Percentiles rank a stretch among this genome's conserved stretches.
Evolutionary conservation across 2,888 invertebrate species (phyloP).

Genomic region (Synergus itoensis): DNA sequence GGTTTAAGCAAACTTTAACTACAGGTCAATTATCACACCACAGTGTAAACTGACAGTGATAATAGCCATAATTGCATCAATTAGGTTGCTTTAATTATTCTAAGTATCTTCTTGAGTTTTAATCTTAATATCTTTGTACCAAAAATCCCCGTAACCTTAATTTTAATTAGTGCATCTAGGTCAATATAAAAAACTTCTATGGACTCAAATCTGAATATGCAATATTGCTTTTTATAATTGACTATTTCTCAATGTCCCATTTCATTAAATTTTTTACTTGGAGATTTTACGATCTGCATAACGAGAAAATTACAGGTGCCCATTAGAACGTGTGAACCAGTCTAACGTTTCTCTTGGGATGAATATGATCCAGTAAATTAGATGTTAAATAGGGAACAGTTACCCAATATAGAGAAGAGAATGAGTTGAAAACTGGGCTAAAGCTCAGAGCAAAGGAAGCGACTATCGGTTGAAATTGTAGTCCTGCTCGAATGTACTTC

Average conservation of each 20-base stretch:
- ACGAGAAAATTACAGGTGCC: not conserved
- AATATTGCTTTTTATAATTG: not conserved
- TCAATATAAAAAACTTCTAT: not conserved
- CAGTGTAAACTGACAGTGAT: conserved; percentile 26
- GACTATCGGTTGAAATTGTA: conserved; percentile 4
- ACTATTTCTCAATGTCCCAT: not conserved
- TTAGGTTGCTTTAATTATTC: not conserved
- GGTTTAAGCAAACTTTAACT: conserved; percentile 20
- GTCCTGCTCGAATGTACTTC: conserved; percentile 14
- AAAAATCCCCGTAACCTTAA: not conserved
- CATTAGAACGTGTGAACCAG: not conserved
- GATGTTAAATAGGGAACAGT: conserved; percentile 3
- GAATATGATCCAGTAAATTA: conserved; percentile 20
- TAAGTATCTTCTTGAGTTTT: too few relatives aligned
- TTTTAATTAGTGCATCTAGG: not conserved
- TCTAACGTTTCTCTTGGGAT: not conserved
- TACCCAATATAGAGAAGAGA: conserved; percentile 10
- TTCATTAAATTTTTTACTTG: not conserved
- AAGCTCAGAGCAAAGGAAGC: not conserved
- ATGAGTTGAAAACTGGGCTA: conserved; percentile 25
- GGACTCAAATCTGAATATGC: not conserved
- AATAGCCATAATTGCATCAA: conserved; percentile 20
- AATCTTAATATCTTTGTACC: too few relatives aligned
- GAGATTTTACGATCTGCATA: not conserved
- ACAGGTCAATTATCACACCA: conserved; percentile 11